Evolutionary conservation across 1,140 invertebrate species (phyloP), one percentile per base, ranked within the genome.

Genomic region (Neodiprion pinetum): DNA sequence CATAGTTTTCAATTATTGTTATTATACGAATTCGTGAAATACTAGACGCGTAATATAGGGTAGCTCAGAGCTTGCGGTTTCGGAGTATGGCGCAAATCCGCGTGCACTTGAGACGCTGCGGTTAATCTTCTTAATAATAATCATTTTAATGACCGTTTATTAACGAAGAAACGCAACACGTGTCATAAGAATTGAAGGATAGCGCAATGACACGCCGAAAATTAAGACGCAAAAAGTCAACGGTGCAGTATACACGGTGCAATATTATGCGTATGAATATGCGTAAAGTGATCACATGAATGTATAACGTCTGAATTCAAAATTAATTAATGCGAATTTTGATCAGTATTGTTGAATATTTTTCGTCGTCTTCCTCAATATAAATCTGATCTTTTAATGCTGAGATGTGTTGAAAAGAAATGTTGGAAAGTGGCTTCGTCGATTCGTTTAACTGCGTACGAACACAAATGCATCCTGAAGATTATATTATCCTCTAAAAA

Each of bases 101-200:
- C 71, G 28, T 78, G 81, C 77, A 83, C 81, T 82, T 82, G 81
- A 82, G 78, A 78, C 53, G 47, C 48, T 83, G 81, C 73, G 81
- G 80, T 80, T 17, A 23, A 17, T 14, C 47, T 70, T 47, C 53
- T 61, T 61, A 61, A 61, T 61, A 61, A 50, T 70, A 70, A 70
- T 71, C 12, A 40, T 50, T 71, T 71, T 71, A 71, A 71, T 71
- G 47, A 28, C 12, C 70, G 70, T 71, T 71, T 49, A 50, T 71
- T 71, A 71, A 71, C 11, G 17, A 12, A 23, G 67, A 69, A 69
- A 21, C 67, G 67, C 67, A 69, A 69, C 67, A 47, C 67, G 67
- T 69, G 67, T 69, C 67, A 21, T 69, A 69, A 69, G 53, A 61
- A 61, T 61, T 11, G 53, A 61, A 17, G n/a, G 53, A 61, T 17